Percentiles rank a stretch among this genome's conserved stretches.
Conservation (phyloP, 1,140 invertebrate species). For the Megathymus violae region DNA sequence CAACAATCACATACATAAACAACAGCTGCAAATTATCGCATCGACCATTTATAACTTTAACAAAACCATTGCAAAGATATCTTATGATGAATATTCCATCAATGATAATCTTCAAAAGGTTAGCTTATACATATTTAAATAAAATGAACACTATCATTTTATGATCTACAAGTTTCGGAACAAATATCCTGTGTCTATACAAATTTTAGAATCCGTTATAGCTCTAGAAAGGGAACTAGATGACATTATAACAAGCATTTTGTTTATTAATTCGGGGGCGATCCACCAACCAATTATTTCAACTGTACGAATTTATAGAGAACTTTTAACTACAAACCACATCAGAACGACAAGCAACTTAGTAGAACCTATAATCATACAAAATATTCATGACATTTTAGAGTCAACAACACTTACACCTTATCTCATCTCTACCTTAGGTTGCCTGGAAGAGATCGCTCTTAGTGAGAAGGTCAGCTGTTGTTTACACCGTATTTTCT, state of each 20-base stretch:
- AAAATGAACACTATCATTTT: conserved; percentile 36
- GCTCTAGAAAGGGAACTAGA: conserved; percentile 27
- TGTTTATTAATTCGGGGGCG: conserved; percentile 17
- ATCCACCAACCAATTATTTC: conserved; percentile 15
- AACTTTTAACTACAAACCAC: conserved; percentile 16
- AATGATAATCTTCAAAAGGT: conserved; percentile 43
- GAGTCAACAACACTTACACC: background rate
- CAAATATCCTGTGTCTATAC: conserved; percentile 35
- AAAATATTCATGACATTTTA: conserved; percentile 18
- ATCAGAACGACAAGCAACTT: conserved; percentile 9
- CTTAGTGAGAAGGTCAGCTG: no score
- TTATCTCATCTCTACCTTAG: no score
- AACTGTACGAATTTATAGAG: conserved; percentile 14
- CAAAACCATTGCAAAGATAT: conserved; percentile 43
- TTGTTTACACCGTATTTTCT: no score
- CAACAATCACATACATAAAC: conserved; percentile 19
- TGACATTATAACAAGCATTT: conserved; percentile 18
- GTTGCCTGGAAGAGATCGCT: no score
- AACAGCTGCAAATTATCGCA: conserved; percentile 43
- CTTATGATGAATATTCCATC: conserved; percentile 43
- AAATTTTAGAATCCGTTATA: conserved; percentile 26
- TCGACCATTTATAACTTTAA: conserved; percentile 42
- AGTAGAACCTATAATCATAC: conserved; percentile 1
- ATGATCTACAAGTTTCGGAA: conserved; percentile 38
- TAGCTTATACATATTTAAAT: conserved; percentile 38